Percentiles rank a stretch among this genome's conserved stretches.
Conservation (phyloP, 1,140 invertebrate genomes). For the Cydia splendana region DNA sequence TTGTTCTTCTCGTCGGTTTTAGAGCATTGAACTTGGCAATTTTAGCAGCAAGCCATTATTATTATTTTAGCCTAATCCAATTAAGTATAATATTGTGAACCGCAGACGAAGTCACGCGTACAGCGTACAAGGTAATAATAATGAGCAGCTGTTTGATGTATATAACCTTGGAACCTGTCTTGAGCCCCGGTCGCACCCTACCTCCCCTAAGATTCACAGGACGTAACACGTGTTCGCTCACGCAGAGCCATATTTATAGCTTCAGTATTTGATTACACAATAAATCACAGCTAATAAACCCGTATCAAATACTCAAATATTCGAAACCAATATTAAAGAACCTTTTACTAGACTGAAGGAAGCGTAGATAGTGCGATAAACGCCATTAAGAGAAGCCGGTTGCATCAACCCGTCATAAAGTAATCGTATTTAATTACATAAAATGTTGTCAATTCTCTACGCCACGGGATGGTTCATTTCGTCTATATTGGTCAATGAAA, state of each 20-base stretch:
- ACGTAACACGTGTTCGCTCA: slow-evolving; percentile 60
- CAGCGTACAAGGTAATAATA: slow-evolving; percentile 3
- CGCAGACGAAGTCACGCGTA: background rate
- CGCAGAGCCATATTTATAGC: slow-evolving; percentile 58
- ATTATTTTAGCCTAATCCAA: slow-evolving; percentile 25
- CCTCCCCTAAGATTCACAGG: slow-evolving; percentile 43
- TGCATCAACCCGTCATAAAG: background rate
- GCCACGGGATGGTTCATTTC: too few relatives aligned
- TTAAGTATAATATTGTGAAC: slow-evolving; percentile 5
- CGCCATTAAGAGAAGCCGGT: background rate
- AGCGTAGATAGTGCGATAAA: background rate
- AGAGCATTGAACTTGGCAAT: slow-evolving; percentile 64
- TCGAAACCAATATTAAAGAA: background rate
- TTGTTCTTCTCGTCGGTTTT: slow-evolving; percentile 54
- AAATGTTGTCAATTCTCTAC: too few relatives aligned
- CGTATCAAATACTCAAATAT: slow-evolving; percentile 15
- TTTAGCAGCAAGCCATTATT: slow-evolving; percentile 35
- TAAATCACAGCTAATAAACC: slow-evolving; percentile 36
- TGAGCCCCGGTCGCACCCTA: slow-evolving; percentile 44
- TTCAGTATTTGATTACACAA: slow-evolving; percentile 37
- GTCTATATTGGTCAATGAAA: background rate
- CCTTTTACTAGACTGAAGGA: background rate
- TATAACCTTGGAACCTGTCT: slow-evolving; percentile 57
- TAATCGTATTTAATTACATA: too few relatives aligned
- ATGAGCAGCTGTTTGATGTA: slow-evolving; percentile 49